Evolutionary conservation across 2,888 invertebrate genomes (phyloP), one percentile per base, ranked within the genome.

Genomic region (Drosophila ustulata): DNA sequence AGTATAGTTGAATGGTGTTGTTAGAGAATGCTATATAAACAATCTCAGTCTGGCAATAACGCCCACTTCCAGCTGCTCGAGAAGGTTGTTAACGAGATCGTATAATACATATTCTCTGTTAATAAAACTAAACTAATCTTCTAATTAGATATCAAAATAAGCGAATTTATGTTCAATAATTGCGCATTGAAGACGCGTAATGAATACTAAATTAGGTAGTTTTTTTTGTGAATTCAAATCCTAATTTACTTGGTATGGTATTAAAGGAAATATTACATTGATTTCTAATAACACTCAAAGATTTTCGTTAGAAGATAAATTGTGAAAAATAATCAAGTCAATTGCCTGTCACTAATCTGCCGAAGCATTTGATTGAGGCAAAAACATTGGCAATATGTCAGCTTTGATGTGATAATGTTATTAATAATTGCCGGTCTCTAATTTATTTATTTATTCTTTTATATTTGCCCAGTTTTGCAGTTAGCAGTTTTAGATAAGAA

Each of bases 1-100:
- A 57, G 6, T 13, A 49, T 0, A 34, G 50, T 64, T 64, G 34
- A 49, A 30, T 49, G 49, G 39, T 26, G 39, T 13, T 49, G 41
- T 71, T 71, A 70, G 71, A 39, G 58, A 70, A 58, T 46, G 43
- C 58, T 65, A 50, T 43, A 50, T 45, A 70, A 58, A 58, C 34
- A 57, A 37, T n/a, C 39, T 28, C 34, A 39, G 55, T 41, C 66
- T 66, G 53, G 7, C 72, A 59, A 7, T 56, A 52, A 66, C 66
- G 43, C 72, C 72, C 56, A 66, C 66, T 49, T 47, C 49, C 26
- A 39, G 50, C 7, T 30, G 65, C 49, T 58, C 41, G 7, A 39
- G 49, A 71, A 71, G 70, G 65, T 49, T 26, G 25, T 28, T 41
- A 41, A 9, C 25, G 13, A 30, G 3, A 41, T 30, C 8, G 26